A percentile compares a stretch with the other conserved stretches of the same genome.
phyloP scores from a whole-genome alignment of 2,113 vertebrate genomes.

The Ramphastos sulfuratus region DNA sequence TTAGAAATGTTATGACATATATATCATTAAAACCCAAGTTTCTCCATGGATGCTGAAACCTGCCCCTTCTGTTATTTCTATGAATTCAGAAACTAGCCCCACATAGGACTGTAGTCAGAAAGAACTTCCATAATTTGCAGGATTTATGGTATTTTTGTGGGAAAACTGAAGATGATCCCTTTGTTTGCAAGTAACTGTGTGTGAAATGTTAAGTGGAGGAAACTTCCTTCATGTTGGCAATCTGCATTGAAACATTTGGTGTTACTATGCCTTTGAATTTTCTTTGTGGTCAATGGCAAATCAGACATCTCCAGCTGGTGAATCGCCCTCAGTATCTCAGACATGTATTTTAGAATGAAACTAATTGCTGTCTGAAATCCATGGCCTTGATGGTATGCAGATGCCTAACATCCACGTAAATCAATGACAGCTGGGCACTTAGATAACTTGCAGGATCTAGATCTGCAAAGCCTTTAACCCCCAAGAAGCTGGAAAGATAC shows the following conservation, averaged over 20 bases:
- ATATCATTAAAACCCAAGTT: not conserved
- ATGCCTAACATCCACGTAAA: not conserved
- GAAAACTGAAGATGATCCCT: not conserved
- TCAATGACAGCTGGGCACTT: not conserved
- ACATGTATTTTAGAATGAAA: not conserved
- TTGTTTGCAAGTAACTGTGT: not conserved
- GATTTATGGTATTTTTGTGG: not conserved
- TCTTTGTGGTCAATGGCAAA: not conserved
- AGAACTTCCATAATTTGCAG: not conserved
- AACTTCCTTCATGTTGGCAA: not conserved
- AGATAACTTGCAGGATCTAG: not conserved
- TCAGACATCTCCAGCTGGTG: not conserved
- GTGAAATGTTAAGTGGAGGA: not conserved
- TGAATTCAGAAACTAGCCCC: not conserved
- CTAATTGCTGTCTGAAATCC: not conserved
- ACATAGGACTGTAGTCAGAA: not conserved
- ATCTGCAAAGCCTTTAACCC: not conserved
- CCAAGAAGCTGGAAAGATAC: not conserved
- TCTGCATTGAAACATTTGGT: not conserved
- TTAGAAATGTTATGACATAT: not conserved
- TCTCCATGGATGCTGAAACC: not conserved
- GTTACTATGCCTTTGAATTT: not conserved
- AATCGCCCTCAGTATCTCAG: not conserved
- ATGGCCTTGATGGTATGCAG: not conserved
- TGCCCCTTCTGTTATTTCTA: not conserved